Evolutionary conservation across 1,140 invertebrate species (phyloP).

Genomic region (Pinna nobilis): DNA sequence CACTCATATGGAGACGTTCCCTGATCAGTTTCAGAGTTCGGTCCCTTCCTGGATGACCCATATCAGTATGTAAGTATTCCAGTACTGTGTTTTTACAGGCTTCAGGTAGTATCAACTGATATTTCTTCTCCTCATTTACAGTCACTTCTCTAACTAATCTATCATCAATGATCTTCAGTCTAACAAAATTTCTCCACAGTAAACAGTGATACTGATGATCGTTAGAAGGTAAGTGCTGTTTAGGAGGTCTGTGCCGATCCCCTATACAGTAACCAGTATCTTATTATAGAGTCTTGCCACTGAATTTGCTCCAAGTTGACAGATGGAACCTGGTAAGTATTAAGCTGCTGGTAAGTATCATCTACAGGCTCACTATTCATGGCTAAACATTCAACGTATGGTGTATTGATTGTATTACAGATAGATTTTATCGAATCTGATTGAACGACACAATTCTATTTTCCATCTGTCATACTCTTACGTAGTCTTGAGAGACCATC

Average conservation of each 20-base stretch:
- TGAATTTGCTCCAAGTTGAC: no score
- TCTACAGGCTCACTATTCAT: background rate
- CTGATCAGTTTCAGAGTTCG: slow-evolving; percentile 14
- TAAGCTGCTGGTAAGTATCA: background rate
- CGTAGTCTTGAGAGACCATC: slow-evolving; percentile 27
- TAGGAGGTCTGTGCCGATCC: background rate
- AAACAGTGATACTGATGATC: no score
- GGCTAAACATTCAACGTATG: background rate
- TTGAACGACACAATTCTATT: background rate
- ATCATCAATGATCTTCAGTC: no score
- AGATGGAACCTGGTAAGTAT: no score
- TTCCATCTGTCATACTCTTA: background rate
- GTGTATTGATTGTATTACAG: background rate
- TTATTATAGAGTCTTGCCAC: no score
- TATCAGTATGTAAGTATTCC: slow-evolving; percentile 34
- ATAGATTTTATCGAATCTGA: slow-evolving; percentile 4
- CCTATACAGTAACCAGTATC: no score
- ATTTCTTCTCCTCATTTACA: background rate
- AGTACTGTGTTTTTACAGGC: slow-evolving; percentile 1
- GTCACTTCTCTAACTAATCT: background rate
- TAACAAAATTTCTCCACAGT: slow-evolving; percentile 8
- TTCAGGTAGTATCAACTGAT: slow-evolving; percentile 23
- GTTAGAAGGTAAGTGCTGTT: background rate
- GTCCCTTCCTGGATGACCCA: slow-evolving; percentile 41
- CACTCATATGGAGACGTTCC: no score